Base-by-base conservation (phyloP, 2,113 vertebrate species). In the Toxostoma redivivum region DNA sequence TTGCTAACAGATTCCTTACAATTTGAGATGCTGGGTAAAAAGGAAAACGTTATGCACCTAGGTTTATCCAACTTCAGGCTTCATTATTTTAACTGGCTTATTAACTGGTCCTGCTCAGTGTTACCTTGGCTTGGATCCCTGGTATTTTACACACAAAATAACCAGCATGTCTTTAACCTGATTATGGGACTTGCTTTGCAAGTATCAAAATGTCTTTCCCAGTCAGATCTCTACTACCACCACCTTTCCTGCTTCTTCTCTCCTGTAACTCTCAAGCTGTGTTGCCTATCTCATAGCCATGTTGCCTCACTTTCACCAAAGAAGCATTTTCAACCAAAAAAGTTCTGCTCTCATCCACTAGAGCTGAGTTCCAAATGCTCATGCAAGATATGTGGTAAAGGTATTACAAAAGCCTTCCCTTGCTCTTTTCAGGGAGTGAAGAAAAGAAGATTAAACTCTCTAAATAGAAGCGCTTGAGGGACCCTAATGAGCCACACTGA, bases 1-100 rank as follows among this genome's bases (percentile, higher is more conserved):
- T 69, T 64, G 24, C 31, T 51, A 83, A 80, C 30, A 89, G 58
- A 28, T 67, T 77, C 42, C 50, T 80, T 70, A 53, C 31, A 64
- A 47, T 0, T 61, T 10, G 47, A 83, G 56, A 61, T 7, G 9
- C 31, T 58, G 19, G 13, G 25, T 71, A 61, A 69, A 86, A 86
- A 57, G 31, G 25, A 81, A 66, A 84, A 53, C 15, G 25, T n/a
- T 22, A 47, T 9, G 58, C 4, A 85, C 14, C 12, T 70, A 50
- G 37, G n/a, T 20, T 74, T 77, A 83, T 48, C 7, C 6, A 22
- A 25, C 62, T 54, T 20, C 11, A 81, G 37, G 7, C 8, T 66
- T 67, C 71, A 67, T n/a, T 82, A 35, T 62, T 94, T 82, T n/a
- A 69, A 62, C 54, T 40, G 40, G 11, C 48, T 94, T 84, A 60